Evolutionary conservation across 1,140 invertebrate species (phyloP), one percentile per base, ranked within the genome.

Genomic region (Caenorhabditis remanei): DNA sequence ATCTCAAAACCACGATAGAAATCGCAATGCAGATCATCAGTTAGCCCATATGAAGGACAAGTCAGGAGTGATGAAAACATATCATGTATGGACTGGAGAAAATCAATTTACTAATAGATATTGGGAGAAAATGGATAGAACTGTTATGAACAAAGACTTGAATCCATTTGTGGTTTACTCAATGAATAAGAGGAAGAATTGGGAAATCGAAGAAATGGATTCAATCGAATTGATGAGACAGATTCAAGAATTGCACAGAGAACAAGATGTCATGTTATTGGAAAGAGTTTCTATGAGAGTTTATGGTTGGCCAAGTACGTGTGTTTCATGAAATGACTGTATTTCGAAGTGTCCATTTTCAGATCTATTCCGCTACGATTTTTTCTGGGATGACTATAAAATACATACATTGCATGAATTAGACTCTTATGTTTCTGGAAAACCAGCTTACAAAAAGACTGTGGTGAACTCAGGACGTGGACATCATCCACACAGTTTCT

Each of bases 161-260:
- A 50, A 48, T 1, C 71, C 71, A 79, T 79, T 79, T 32, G 71
- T 79, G 11, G n/a, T 79, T 46, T 24, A 79, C n/a, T 79, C 71
- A 53, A 79, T 79, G 71, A 79, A 79, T 24, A 79, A 79, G 46
- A 79, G 71, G 24, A 79, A 40, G 40, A 79, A 79, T 50, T 79
- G 71, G 71, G 21, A n/a, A 16, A 50, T 79, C 0, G 71, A 71
- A 46, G 24, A 71, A 2, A 32, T 53, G 5, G 67, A 71, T 71
- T 46, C 41, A 4, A 46, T 71, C 9, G 67, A 71, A 48, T 46
- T 43, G 4, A 48, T 71, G 40, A 9, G 67, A 46, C 40, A 50
- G 46, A 79, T 79, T 1, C 71, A 79, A 14, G 46, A 79, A 4
- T 50, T 79, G 46, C 71, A 79, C 21, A 79, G 53, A 11, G 71